A percentile compares a stretch with the other conserved stretches of the same genome.
These are phyloP conservation scores for Brachionus calyciflorus DNA, from an alignment of 1,140 invertebrate genomes.

Conservation along the genomic window DNA sequence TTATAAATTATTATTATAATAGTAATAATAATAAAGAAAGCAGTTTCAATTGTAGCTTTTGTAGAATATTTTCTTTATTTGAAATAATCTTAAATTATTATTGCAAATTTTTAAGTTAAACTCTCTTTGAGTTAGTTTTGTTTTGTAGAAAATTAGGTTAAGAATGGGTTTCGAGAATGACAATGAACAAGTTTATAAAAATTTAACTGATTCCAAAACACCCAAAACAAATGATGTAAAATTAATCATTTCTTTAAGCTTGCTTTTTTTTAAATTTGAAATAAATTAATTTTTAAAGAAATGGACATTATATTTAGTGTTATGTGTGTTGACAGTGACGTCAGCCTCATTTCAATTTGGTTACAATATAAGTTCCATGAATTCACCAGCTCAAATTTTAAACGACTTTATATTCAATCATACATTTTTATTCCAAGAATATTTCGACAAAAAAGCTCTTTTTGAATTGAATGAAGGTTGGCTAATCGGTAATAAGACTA, in stretches of 20 bases:
- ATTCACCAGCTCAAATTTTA: background rate
- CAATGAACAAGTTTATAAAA: no score
- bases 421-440: background rate
- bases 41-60: no score
- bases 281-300: background rate
- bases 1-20: no score
- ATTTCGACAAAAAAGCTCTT: slow-evolving; percentile 19
- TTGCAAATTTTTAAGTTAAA: no score
- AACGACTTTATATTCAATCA: slow-evolving; percentile 12
- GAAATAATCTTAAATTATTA: no score
- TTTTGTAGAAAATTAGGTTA: no score
- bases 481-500: background rate
- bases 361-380: slow-evolving; percentile 29
- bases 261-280: background rate
- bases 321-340: slow-evolving; percentile 7
- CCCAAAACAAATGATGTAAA: background rate
- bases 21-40: no score
- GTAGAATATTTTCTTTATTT: background rate
- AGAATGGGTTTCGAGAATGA: no score
- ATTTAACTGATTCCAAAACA: background rate
- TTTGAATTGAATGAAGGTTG: slow-evolving; percentile 37
- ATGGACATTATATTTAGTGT: slow-evolving; percentile 24
- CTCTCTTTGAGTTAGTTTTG: no score
- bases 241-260: no score
- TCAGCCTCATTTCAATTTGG: slow-evolving; percentile 41